These are phyloP conservation scores for Sphinx pinastri DNA, from an alignment of 2,888 invertebrate species.

Conservation along the genomic window DNA sequence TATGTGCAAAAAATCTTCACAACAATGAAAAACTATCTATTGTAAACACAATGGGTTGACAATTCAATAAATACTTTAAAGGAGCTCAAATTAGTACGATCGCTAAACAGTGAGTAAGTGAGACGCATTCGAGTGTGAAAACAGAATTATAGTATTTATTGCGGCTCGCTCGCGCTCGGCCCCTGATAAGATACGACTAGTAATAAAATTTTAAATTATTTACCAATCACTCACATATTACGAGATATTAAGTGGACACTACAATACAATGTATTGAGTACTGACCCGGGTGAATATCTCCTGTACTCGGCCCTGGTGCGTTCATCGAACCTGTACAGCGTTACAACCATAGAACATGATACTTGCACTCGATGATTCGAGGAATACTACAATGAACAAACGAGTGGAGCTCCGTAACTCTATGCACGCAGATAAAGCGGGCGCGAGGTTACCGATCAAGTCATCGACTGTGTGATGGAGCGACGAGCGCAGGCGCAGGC, in stretches of 20 bases:
- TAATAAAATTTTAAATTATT: conserved; percentile 51
- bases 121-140: conserved; percentile 55
- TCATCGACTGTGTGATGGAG: conserved; percentile 57
- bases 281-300: conserved; percentile 66
- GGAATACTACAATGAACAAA: conserved; percentile 51
- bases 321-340: conserved; percentile 64
- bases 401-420: conserved; percentile 43
- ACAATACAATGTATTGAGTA: conserved; percentile 39
- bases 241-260: conserved; percentile 35
- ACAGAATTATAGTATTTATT: conserved; percentile 48
- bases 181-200: conserved; percentile 67
- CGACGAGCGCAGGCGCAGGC: conserved; percentile 10
- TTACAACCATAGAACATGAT: conserved; percentile 48
- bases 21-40: conserved; percentile 39
- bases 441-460: conserved; percentile 62
- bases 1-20: conserved; percentile 32
- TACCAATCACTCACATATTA: conserved; percentile 44
- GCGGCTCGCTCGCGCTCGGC: conserved; percentile 48
- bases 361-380: conserved; percentile 45
- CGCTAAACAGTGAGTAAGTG: conserved; percentile 56
- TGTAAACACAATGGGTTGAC: conserved; percentile 52
- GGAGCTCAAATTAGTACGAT: conserved; percentile 52
- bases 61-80: conserved; percentile 51
- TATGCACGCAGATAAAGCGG: conserved; percentile 54
- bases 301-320: conserved; percentile 53